phyloP scores from a whole-genome alignment of 1,140 invertebrate species.

The Sycophila sp. region DNA sequence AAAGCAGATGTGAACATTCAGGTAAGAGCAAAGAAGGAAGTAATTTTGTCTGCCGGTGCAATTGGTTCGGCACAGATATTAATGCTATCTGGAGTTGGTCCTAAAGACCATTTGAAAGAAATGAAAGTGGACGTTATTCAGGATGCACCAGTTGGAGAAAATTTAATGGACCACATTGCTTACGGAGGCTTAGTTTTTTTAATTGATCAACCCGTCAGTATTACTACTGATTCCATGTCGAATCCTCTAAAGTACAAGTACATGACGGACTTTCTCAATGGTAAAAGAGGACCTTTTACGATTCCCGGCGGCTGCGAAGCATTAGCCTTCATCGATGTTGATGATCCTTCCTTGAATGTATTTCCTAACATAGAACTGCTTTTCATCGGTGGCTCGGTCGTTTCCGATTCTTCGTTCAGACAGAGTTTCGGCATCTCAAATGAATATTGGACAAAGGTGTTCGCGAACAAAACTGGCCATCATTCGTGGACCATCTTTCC shows the following conservation, averaged over 20 bases:
- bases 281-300: conserved; percentile 76
- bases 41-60: conserved; percentile 80
- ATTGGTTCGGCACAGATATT: conserved; percentile 81
- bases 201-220: conserved; percentile 66
- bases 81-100: conserved; percentile 85
- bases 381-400: conserved; percentile 69
- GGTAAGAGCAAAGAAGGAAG: conserved; percentile 75
- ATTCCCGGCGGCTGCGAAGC: conserved; percentile 85
- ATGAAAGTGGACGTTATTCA: conserved; percentile 72
- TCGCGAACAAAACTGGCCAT: conserved; percentile 63
- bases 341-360: conserved; percentile 72
- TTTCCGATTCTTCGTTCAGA: conserved; percentile 65
- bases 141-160: conserved; percentile 81
- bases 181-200: conserved; percentile 76
- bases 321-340: conserved; percentile 78
- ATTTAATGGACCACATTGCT: conserved; percentile 83
- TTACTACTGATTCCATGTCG: conserved; percentile 32
- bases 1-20: conserved; percentile 66
- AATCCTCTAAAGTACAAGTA: conserved; percentile 51
- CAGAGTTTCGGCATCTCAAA: conserved; percentile 71
- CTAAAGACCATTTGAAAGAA: conserved; percentile 72
- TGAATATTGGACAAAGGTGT: conserved; percentile 67
- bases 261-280: conserved; percentile 64
- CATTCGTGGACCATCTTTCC: conserved; percentile 75
- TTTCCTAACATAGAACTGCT: conserved; percentile 82